A percentile compares a stretch with the other conserved stretches of the same genome.
Conservation (phyloP, 2,888 invertebrate species). For the Orthosia cruda region DNA sequence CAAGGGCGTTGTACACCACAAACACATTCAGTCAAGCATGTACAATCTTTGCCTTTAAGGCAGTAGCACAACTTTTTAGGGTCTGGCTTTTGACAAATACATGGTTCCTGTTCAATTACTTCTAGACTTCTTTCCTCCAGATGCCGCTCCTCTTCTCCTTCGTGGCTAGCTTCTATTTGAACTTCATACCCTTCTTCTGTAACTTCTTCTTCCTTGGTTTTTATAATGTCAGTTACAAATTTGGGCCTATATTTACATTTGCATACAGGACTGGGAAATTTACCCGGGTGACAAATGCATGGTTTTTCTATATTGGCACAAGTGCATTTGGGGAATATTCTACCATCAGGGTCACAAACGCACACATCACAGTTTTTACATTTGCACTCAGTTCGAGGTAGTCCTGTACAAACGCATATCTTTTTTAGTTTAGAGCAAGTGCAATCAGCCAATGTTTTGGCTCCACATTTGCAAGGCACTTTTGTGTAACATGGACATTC, state of each 20-base stretch:
- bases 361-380: slow-evolving; percentile 81
- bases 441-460: slow-evolving; percentile 79
- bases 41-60: slow-evolving; percentile 80
- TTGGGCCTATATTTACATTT: slow-evolving; percentile 80
- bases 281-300: slow-evolving; percentile 81
- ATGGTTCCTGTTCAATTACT: slow-evolving; percentile 70
- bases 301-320: slow-evolving; percentile 83
- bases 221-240: slow-evolving; percentile 21
- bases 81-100: slow-evolving; percentile 81
- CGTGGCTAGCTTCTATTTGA: not conserved
- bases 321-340: slow-evolving; percentile 77
- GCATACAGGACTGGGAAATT: slow-evolving; percentile 83
- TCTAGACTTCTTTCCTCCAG: slow-evolving; percentile 46
- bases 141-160: slow-evolving; percentile 45
- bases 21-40: slow-evolving; percentile 78
- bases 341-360: slow-evolving; percentile 80
- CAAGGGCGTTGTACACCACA: slow-evolving; percentile 81
- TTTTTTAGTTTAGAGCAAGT: slow-evolving; percentile 77
- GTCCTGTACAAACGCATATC: slow-evolving; percentile 82
- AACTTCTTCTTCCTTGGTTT: slow-evolving; percentile 23
- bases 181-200: slow-evolving; percentile 17
- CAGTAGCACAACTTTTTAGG: slow-evolving; percentile 78
- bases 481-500: slow-evolving; percentile 81
- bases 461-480: slow-evolving; percentile 85
- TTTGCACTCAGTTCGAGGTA: slow-evolving; percentile 77